Conservation (phyloP, 2,888 invertebrate species). For the Lymantria dispar region DNA sequence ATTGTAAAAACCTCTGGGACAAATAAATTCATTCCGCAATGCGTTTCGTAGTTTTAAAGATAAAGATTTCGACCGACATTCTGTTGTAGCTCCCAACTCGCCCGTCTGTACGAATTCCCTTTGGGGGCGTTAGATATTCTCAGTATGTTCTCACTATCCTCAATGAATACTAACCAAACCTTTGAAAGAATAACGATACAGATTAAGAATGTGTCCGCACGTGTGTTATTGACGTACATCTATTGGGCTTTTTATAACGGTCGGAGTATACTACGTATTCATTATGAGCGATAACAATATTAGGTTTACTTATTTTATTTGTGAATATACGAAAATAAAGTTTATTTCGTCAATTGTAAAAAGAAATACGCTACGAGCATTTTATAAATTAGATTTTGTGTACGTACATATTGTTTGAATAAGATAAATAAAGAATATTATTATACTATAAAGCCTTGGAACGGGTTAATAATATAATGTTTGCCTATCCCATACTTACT, state of each 20-base stretch:
- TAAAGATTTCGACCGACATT: background rate
- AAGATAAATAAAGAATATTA: too few relatives aligned
- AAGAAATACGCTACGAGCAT: background rate
- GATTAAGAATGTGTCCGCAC: conserved; percentile 33
- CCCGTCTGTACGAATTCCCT: conserved; percentile 16
- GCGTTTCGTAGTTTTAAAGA: background rate
- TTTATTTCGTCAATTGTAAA: conserved; percentile 1
- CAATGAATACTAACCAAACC: conserved; percentile 32
- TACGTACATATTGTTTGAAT: too few relatives aligned
- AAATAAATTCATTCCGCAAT: too few relatives aligned
- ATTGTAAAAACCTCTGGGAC: too few relatives aligned
- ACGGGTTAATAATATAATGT: too few relatives aligned
- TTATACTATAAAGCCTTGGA: too few relatives aligned
- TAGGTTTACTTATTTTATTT: conserved; percentile 9
- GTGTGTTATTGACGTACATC: conserved; percentile 29
- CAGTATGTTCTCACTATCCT: conserved; percentile 28
- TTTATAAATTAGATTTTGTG: too few relatives aligned
- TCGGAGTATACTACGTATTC: conserved; percentile 9
- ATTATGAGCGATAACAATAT: conserved; percentile 19
- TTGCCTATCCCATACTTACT: too few relatives aligned
- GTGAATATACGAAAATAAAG: background rate
- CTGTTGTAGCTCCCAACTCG: conserved; percentile 1
- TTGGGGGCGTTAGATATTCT: conserved; percentile 27
- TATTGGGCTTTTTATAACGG: conserved; percentile 6
- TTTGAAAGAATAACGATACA: conserved; percentile 34